Evolutionary conservation across 2,888 invertebrate species (phyloP), one percentile per base, ranked within the genome.

Genomic region (Campoplex nolae): DNA sequence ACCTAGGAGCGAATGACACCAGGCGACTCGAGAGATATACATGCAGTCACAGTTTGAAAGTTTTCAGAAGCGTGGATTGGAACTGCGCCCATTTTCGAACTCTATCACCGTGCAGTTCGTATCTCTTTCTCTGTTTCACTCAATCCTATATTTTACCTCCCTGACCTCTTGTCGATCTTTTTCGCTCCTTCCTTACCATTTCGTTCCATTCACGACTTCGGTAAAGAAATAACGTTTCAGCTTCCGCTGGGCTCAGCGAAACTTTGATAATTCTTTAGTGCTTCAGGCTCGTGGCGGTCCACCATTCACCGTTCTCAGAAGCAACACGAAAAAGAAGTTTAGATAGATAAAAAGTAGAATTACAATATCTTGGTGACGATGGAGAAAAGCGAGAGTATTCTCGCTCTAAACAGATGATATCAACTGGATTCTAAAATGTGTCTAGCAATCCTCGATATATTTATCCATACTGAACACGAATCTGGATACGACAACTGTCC

Each of bases 11-110:
- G 28, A 54, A 18, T 67, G 32, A 7, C 51, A 35, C 42, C n/a
- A 45, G 11, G 62, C 45, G 48, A 76, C 23, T 45, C 16, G 35
- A 56, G 32, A 54, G 16, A 48, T 51, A 73, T 42, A 56, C 38
- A 73, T 38, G 42, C 45, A 56, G 32, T 7, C 54, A 83, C 89
- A 90, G 91, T 91, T 92, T 88, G 90, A 91, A 92, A 92, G 92
- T 92, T 92, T 81, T 62, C 38, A 28, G 91, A 91, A 89, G 77
- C 90, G 90, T 88, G 89, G 89, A 92, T 92, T 91, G 90, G 90
- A 92, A 91, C 91, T 91, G 91, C 45, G 54, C 90, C 90, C 90
- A 90, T 91, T 92, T 58, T 90, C 90, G 89, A 90, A 88, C 89
- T 89, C 75, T 56, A 67, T 82, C 82, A 56, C 54, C n/a, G 45